Evolutionary conservation across 1,140 invertebrate genomes (phyloP), one percentile per base, ranked within the genome.

Genomic region (Drosophila sturtevanti): DNA sequence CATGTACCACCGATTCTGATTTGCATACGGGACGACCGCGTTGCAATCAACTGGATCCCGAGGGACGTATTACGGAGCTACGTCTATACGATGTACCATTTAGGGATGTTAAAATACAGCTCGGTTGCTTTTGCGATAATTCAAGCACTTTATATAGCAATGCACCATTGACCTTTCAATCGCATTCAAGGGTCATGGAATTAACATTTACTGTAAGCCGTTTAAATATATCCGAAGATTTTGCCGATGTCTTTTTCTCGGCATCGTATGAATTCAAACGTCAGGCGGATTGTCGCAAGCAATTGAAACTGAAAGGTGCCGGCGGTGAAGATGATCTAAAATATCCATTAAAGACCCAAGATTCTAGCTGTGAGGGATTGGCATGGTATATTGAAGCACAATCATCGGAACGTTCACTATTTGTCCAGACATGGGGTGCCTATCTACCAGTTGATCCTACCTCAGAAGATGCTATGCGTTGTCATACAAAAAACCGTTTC

Each of bases 381-480:
- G 95, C 96, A 1, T 96, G 96, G 95, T 90, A 96, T 54, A 93
- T 97, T 18, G 94, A 95, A 85, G 95, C 96, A 1, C 93, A 95
- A 58, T 94, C 95, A 44, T 66, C 90, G 0, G 96, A 96, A 76
- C 94, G 95, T 21, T 96, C 95, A 4, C 92, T 97, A 1, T 96
- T 96, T 75, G 92, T 96, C 16, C 92, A 96, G 35, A 95, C 95
- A 4, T 96, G 95, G 95, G 95, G 96, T 1, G 93, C 94, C 77
- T 94, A 95, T 63, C 85, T 91, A 21, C 92, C 90, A 18, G 84
- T 90, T 21, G 92, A 93, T 78, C 93, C 93, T 35, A 92, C 92
- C 41, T 92, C 93, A 14, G 93, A 93, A 59, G 93, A 94, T 79
- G 92, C 93, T n/a, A 93, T 93, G 72, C 84, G 93, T 22, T 95